A percentile compares a stretch with the other conserved stretches of the same genome.
Conservation (phyloP, 2,888 invertebrate genomes). For the Agrochola circellaris region DNA sequence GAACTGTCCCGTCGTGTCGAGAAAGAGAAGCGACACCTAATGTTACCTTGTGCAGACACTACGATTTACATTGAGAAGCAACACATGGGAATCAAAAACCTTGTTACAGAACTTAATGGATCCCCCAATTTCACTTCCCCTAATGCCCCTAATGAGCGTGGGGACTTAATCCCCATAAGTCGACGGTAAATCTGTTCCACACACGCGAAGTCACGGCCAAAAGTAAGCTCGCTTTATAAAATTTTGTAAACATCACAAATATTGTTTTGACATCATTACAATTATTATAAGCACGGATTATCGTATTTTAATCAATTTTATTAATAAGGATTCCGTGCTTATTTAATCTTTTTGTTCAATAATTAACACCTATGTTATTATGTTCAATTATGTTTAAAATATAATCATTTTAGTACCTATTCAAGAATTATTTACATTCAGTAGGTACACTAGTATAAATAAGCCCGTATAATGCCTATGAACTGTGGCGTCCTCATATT, state of each 20-base stretch:
- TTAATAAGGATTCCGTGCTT: not conserved
- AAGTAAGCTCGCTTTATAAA: conserved; percentile 33
- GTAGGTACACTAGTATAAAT: no score
- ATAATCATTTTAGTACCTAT: no score
- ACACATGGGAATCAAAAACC: conserved; percentile 35
- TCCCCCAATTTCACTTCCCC: conserved; percentile 49
- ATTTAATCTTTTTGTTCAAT: not conserved
- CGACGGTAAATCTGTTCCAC: conserved; percentile 47
- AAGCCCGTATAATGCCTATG: no score
- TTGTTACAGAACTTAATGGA: conserved; percentile 52
- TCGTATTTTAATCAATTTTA: conserved; percentile 30
- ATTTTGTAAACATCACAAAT: conserved; percentile 30
- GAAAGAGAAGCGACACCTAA: not conserved
- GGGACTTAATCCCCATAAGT: conserved; percentile 63
- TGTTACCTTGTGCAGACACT: conserved; percentile 1
- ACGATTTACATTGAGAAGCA: conserved; percentile 6
- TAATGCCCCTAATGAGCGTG: conserved; percentile 55
- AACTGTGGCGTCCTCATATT: not conserved
- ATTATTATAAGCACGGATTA: conserved; percentile 16
- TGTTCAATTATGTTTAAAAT: no score
- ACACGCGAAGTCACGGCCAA: conserved; percentile 51
- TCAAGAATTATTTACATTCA: no score
- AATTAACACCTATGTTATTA: not conserved
- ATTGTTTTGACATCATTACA: conserved; percentile 19
- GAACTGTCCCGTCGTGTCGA: not conserved